phyloP scores from a whole-genome alignment of 35 echinoderm and acorn worm genomes.

The Heliocidaris erythrogramma region DNA sequence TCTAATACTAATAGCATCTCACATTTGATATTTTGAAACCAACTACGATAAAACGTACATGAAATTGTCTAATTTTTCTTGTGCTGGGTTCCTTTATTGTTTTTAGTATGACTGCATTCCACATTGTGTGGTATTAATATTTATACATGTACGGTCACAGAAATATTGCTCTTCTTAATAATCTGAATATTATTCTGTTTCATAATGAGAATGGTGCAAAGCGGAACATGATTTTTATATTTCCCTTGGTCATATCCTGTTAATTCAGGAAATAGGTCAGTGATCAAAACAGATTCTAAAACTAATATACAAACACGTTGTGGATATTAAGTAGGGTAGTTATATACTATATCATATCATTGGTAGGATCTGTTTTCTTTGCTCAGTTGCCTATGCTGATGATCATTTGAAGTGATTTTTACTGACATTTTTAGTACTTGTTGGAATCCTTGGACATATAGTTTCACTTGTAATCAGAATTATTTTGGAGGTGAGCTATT shows the following conservation, averaged over 20 bases:
- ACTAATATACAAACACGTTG: not conserved
- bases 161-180: not conserved
- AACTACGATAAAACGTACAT: not conserved
- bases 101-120: not conserved
- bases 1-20: not conserved
- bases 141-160: not conserved
- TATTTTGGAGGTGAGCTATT: not conserved
- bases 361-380: not conserved
- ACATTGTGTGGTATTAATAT: not conserved
- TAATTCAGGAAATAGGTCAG: not conserved
- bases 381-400: not conserved
- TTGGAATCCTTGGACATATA: not conserved
- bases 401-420: not conserved
- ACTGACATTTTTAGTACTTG: not conserved
- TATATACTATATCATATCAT: not conserved
- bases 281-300: conserved; percentile 18
- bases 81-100: not conserved
- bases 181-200: not conserved
- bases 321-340: not conserved
- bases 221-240: not conserved
- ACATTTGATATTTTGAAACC: not conserved
- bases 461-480: not conserved
- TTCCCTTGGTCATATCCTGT: not conserved
- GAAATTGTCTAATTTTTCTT: not conserved
- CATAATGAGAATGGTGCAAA: not conserved